Conservation (phyloP, 2,113 vertebrate species). For the Pseudonaja textilis region DNA sequence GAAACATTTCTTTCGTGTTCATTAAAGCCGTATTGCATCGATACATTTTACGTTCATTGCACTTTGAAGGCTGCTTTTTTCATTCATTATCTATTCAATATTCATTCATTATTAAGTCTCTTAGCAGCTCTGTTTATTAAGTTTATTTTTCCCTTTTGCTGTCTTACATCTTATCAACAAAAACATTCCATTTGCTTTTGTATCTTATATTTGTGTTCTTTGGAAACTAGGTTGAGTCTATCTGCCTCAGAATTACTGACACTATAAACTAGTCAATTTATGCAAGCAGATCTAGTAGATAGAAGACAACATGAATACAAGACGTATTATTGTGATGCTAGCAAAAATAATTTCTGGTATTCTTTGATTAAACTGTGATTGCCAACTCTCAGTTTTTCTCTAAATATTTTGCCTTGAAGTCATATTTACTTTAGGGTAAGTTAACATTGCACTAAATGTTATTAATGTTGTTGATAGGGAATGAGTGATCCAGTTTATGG, state of each 20-base stretch:
- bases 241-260: background rate
- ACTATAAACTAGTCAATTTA: background rate
- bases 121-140: background rate
- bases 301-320: background rate
- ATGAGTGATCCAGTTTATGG: background rate
- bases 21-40: slow-evolving; percentile 28
- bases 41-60: slow-evolving; percentile 49
- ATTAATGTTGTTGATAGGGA: background rate
- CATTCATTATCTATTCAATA: background rate
- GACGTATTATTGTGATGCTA: background rate
- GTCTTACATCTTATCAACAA: slow-evolving; percentile 14
- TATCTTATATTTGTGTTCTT: slow-evolving; percentile 10
- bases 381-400: background rate
- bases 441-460: background rate
- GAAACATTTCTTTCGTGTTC: slow-evolving; percentile 35
- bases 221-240: slow-evolving; percentile 12
- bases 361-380: background rate
- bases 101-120: slow-evolving; percentile 26
- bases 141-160: background rate
- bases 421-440: background rate
- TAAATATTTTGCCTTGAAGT: background rate
- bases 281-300: background rate
- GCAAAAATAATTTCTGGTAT: background rate
- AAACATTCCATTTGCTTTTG: slow-evolving; percentile 1
- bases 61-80: slow-evolving; percentile 21